Base-by-base conservation (phyloP, 2,797 vertebrate species). In the Luscinia luscinia region DNA sequence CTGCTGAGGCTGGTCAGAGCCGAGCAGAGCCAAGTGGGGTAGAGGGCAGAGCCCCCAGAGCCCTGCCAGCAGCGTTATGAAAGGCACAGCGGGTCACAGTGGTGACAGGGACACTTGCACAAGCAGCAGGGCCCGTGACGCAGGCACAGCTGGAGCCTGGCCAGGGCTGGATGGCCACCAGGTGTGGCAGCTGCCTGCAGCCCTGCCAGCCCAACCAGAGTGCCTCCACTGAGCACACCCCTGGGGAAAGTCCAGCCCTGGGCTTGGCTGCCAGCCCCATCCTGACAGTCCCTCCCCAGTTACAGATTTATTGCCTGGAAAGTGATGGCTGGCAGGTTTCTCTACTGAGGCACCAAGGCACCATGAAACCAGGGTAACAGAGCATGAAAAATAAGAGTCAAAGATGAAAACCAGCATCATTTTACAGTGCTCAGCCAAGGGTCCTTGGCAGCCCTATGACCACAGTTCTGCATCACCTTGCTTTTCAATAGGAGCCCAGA, bases 11-110 rank as follows among this genome's bases (percentile, higher is more conserved):
- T 1, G 0, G 20, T 8, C 15, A 51, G 41, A 61, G 59, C 40
- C 6, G 8, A 84, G 45, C 63, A 43, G 62, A 93, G 51, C 28
- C 45, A 15, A 34, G 17, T 1, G 3, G n/a, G 11, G 4, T 2
- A 3, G 63, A 72, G 34, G 27, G 19, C 43, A 69, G 59, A 70
- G 64, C 5, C 3, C 2, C 2, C 20, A 10, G 32, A 49, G 30
- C 28, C 18, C 30, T 3, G 0, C 6, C 9, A 2, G 19, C 3
- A 0, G 0, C 15, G 43, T 90, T 82, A 90, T 0, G 0, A 72
- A 90, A 79, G 27, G 32, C 52, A n/a, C 0, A 0, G 5, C 0
- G 0, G 10, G 36, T 9, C n/a, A 80, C 3, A 0, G 1, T 0
- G 0, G 59, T 17, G 7, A 8, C 17, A 1, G 30, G 27, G 77